phyloP scores from a whole-genome alignment of 2,888 invertebrate species.

The Harpalus rubripes region DNA sequence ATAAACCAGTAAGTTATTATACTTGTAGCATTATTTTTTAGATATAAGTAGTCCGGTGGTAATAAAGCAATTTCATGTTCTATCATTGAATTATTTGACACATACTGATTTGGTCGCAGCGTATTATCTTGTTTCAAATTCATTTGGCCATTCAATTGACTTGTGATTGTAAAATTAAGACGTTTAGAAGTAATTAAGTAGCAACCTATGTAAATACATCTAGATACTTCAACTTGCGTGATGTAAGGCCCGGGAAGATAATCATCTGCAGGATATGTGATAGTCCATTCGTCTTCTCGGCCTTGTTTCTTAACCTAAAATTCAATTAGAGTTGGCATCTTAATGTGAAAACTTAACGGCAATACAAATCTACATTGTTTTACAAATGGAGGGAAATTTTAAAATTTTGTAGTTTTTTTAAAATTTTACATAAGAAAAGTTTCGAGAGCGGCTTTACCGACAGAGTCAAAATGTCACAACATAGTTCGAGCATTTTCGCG shows the following conservation, averaged over 20 bases:
- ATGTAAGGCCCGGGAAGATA: slow-evolving; percentile 82
- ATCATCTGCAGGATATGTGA: slow-evolving; percentile 79
- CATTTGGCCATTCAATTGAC: slow-evolving; percentile 84
- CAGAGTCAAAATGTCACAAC: too few relatives aligned
- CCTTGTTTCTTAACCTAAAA: slow-evolving; percentile 69
- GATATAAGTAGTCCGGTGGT: slow-evolving; percentile 81
- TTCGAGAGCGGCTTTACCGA: too few relatives aligned
- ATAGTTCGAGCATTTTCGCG: too few relatives aligned
- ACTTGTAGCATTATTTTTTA: slow-evolving; percentile 79
- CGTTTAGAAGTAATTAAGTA: slow-evolving; percentile 75
- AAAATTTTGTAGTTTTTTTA: too few relatives aligned
- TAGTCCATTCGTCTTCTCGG: slow-evolving; percentile 82
- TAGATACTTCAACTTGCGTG: slow-evolving; percentile 80
- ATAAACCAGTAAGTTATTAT: slow-evolving; percentile 88
- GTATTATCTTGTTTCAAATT: slow-evolving; percentile 82
- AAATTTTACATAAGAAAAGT: too few relatives aligned
- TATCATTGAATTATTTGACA: slow-evolving; percentile 82
- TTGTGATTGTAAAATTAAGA: slow-evolving; percentile 77
- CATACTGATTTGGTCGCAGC: slow-evolving; percentile 80
- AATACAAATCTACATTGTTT: too few relatives aligned
- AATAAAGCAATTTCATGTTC: slow-evolving; percentile 81
- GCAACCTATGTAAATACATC: slow-evolving; percentile 76
- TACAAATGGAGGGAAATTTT: too few relatives aligned
- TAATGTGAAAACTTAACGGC: too few relatives aligned
- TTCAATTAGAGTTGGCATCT: slow-evolving; percentile 30